Base-by-base conservation (phyloP, 1,140 invertebrate species). In the Apis dorsata region DNA sequence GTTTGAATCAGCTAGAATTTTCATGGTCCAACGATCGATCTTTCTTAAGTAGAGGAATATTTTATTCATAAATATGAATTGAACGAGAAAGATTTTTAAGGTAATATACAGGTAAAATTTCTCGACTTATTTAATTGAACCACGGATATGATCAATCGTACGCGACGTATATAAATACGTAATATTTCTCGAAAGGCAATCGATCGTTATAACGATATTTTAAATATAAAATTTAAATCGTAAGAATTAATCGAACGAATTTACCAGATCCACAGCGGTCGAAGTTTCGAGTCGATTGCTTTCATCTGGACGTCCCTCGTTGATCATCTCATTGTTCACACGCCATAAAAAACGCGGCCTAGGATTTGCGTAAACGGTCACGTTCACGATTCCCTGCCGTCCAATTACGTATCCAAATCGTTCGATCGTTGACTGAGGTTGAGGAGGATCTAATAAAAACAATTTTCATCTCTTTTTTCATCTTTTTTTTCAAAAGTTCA, bases 381-480 rank as follows among this genome's bases (percentile, higher is more conserved):
- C 95, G 76, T 96, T 96, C 53, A 97, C 95, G 11, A 94, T 93
- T 55, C 96, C 96, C 71, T 94, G 94, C 66, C 95, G 94, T 3
- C 96, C 96, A 75, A 97, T 93, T 71, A 96, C 95, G 60, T 96
- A 95, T 7, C 96, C 97, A 88, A 97, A 97, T 55, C 96, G 95
- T 60, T 96, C 95, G 83, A 95, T 95, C 2, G 90, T 93, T 74
- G 79, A 91, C 82, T 85, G 94, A 12, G 92, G 91, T 81, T 96
- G 94, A 10, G 96, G 97, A 4, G 95, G 93, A 93, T 96, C 96
- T 97, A 92, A 11, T 19, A 51, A 51, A 71, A 13, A 65, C 62
- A 24, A 51, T n/a, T 53, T 28, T 44, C 15, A n/a, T n/a, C 53
- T 7, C 1, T 68, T 51, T n/a, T 68, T 51, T 34, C 49, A n/a